Conservation (phyloP, 2,888 invertebrate species). For the Lordiphosa andalusiaca region DNA sequence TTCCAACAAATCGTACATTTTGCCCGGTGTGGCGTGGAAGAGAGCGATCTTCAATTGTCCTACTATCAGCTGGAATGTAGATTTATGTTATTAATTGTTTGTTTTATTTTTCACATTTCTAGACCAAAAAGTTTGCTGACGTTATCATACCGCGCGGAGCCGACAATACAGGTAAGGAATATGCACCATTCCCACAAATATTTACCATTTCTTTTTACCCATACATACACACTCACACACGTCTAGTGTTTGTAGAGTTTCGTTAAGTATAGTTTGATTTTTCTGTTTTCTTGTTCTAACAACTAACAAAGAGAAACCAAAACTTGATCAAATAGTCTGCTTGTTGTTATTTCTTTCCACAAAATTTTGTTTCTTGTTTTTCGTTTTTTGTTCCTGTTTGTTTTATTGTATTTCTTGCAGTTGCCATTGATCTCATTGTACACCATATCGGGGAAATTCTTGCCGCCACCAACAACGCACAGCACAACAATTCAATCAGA, state of each 20-base stretch:
- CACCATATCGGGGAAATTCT: conserved; percentile 99
- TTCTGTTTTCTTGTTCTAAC: conserved; percentile 28
- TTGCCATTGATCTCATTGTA: conserved; percentile 99
- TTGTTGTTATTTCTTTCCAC: conserved; percentile 41
- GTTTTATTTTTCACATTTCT: conserved; percentile 77
- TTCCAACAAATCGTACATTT: too few species aligned
- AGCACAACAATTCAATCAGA: conserved; percentile 67
- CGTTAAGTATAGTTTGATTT: conserved; percentile 31
- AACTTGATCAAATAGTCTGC: conserved; percentile 42
- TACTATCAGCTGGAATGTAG: too few species aligned
- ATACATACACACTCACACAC: conserved; percentile 17
- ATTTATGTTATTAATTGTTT: too few species aligned
- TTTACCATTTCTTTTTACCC: conserved; percentile 7
- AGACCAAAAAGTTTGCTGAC: conserved; percentile 99
- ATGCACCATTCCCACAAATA: conserved; percentile 8
- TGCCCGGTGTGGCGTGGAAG: too few species aligned
- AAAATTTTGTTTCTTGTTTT: conserved; percentile 31
- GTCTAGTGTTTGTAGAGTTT: conserved; percentile 46
- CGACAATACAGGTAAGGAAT: conserved; percentile 93
- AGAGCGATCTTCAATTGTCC: too few species aligned
- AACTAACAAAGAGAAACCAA: conserved; percentile 19
- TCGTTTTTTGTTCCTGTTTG: conserved; percentile 58
- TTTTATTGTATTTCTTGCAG: conserved; percentile 86
- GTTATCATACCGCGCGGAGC: conserved; percentile 99
- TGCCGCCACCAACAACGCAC: conserved; percentile 79